Conservation (phyloP, 2,113 vertebrate genomes). For the Cebus imitator region DNA sequence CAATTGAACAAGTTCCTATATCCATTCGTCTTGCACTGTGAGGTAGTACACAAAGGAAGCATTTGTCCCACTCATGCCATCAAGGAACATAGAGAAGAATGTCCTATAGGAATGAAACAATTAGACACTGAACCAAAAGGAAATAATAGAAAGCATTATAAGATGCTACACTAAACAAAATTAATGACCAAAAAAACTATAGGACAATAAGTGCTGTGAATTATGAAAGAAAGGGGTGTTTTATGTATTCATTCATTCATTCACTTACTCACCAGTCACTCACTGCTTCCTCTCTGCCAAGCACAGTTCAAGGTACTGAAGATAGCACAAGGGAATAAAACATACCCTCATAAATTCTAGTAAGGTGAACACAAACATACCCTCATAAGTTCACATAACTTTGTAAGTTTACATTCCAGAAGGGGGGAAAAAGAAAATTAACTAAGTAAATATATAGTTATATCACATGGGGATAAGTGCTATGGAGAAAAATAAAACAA, state of each 20-base stretch:
- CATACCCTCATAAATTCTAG: neutral
- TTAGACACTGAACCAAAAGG: slow-evolving; percentile 57
- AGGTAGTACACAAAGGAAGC: slow-evolving; percentile 55
- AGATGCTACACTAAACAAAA: slow-evolving; percentile 59
- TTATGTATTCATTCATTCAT: slow-evolving; percentile 37
- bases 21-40: slow-evolving; percentile 35
- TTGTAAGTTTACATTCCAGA: neutral
- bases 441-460: neutral
- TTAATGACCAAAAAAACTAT: slow-evolving; percentile 27
- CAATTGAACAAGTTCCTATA: slow-evolving; percentile 43
- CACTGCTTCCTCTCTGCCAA: neutral
- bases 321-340: neutral
- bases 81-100: slow-evolving; percentile 58
- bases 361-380: neutral
- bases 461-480: neutral
- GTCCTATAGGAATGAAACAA: slow-evolving; percentile 63
- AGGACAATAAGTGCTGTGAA: neutral
- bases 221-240: slow-evolving; percentile 38
- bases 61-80: slow-evolving; percentile 45
- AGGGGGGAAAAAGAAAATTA: neutral
- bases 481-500: slow-evolving; percentile 6
- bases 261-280: neutral
- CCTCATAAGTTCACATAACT: neutral
- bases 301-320: neutral
- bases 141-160: slow-evolving; percentile 66